These are phyloP conservation scores for Lasioglossum marginatum DNA, from an alignment of 2,888 invertebrate species.

Conservation along the genomic window DNA sequence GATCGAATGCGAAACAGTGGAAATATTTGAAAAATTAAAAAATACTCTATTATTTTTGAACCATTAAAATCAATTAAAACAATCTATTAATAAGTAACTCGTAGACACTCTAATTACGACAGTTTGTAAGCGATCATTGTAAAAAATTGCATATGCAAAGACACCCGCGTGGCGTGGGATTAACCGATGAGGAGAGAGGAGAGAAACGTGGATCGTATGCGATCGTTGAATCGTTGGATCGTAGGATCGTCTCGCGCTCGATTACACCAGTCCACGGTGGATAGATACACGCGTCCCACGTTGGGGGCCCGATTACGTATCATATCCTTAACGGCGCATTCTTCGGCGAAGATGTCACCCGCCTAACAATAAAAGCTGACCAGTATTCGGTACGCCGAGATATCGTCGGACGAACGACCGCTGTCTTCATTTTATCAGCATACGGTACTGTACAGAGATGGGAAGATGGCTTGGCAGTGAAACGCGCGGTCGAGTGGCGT, in stretches of 20 bases:
- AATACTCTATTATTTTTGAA: too few species aligned
- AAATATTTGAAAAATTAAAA: too few species aligned
- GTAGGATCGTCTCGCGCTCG: conserved; percentile 40
- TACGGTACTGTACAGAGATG: not conserved
- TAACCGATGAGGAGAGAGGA: not conserved
- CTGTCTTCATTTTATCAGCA: not conserved
- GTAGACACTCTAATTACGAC: not conserved
- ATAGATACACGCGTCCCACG: conserved; percentile 48
- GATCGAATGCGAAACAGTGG: too few species aligned
- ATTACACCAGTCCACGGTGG: not conserved
- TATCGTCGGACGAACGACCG: conserved; percentile 14
- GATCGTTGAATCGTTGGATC: not conserved
- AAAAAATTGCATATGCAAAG: not conserved
- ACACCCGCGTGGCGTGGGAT: not conserved
- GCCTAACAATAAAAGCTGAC: conserved; percentile 50
- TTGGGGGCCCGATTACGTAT: conserved; percentile 58
- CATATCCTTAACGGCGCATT: conserved; percentile 62
- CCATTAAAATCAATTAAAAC: too few species aligned
- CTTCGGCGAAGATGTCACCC: conserved; percentile 63
- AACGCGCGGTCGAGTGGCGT: not conserved
- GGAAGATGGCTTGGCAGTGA: not conserved
- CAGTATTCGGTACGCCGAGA: conserved; percentile 21
- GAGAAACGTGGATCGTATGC: not conserved
- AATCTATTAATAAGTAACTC: too few species aligned
- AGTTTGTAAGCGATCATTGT: not conserved